Base-by-base conservation (phyloP, 2,797 vertebrate genomes). In the Acropternis orthonyx region DNA sequence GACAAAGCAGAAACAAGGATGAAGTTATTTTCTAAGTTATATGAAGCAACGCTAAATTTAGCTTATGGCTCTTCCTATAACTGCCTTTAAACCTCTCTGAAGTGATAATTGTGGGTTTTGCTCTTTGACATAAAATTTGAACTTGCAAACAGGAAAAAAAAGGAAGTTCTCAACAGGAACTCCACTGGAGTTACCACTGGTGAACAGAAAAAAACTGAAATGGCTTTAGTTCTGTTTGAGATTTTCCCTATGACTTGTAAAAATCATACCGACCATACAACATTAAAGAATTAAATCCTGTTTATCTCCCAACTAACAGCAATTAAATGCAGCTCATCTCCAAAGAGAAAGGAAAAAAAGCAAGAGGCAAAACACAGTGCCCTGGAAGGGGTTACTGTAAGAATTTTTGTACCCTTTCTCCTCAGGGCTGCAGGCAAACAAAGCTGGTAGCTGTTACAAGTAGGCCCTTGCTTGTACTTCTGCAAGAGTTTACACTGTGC, bases 341-440 rank as follows among this genome's bases (percentile, higher is more conserved):
- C 52, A 65, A 54, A 81, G 43, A 62, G 9, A 36, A 20, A 41
- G 3, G 5, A 4, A 30, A 23, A 37, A 69, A 81, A 12, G 19
- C 30, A 51, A 68, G 46, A 77, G 27, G 8, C 27, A 58, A 90
- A 90, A 56, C 49, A n/a, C 1, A 54, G 28, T 24, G 51, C 28
- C 41, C 55, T 72, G 49, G 55, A 78, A 95, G 46, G 34, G 24
- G 36, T 71, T 79, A 76, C 36, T 67, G 20, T 10, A 67, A 55
- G 22, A 28, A 48, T 61, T 76, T 59, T 58, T 54, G 54, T 17
- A 15, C 43, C 32, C 26, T 59, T 87, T 83, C 56, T 49, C 26
- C 59, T 84, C 66, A 39, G 72, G 36, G 14, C 56, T 63, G 76
- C 26, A 89, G 81, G 49, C 55, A 92, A 95, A 95, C 83, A 93